Percentiles rank a stretch among this genome's conserved stretches.
phyloP scores from a whole-genome alignment of 2,888 invertebrate genomes.

The Perdita meconis region DNA sequence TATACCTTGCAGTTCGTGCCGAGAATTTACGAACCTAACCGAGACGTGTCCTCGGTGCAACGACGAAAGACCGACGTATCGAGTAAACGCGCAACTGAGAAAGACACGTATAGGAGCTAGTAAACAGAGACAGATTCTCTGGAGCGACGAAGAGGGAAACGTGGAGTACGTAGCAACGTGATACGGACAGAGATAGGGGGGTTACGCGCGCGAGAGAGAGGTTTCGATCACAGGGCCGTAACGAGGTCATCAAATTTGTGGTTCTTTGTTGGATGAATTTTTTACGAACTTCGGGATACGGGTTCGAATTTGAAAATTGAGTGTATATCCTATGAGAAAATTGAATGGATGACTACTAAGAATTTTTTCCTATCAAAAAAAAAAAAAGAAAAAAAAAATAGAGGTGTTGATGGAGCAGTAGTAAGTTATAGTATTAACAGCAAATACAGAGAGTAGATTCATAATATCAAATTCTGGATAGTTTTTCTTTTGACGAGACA shows the following conservation, averaged over 20 bases:
- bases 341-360: too few relatives aligned
- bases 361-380: too few relatives aligned
- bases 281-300: background rate
- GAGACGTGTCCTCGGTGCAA: constrained; percentile 43
- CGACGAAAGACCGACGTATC: constrained; percentile 11
- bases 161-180: constrained; percentile 45
- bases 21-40: constrained; percentile 69
- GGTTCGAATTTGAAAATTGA: background rate
- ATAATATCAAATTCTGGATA: too few relatives aligned
- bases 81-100: constrained; percentile 9
- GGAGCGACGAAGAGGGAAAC: constrained; percentile 46
- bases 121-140: constrained; percentile 52
- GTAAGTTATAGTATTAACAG: too few relatives aligned
- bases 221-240: constrained; percentile 59
- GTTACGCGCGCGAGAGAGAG: constrained; percentile 43
- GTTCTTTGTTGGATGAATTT: background rate
- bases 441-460: too few relatives aligned
- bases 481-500: too few relatives aligned
- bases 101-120: constrained; percentile 43
- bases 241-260: background rate
- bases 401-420: too few relatives aligned
- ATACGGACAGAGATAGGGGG: constrained; percentile 21
- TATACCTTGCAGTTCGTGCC: constrained; percentile 54
- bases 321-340: too few relatives aligned
- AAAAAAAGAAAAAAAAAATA: too few relatives aligned